Evolutionary conservation across 1,140 invertebrate genomes (phyloP).

Genomic region (Sminthurides bifidus): DNA sequence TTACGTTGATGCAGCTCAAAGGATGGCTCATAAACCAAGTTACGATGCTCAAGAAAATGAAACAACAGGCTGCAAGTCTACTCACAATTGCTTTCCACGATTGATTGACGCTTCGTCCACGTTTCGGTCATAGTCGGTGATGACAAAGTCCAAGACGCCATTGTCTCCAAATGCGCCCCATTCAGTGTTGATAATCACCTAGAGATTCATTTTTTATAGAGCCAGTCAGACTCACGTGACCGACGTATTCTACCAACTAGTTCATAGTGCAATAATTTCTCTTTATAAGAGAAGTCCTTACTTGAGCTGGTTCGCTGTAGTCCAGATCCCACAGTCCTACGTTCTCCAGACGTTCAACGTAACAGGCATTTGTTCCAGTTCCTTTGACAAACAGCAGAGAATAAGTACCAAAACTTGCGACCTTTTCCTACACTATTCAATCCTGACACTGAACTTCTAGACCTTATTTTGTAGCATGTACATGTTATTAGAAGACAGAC

Average conservation of each 20-base stretch:
- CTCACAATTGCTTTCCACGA: slow-evolving; percentile 31
- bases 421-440: too few relatives aligned
- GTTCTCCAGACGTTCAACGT: slow-evolving; percentile 58
- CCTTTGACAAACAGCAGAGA: too few relatives aligned
- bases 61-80: background rate
- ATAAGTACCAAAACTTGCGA: too few relatives aligned
- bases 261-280: background rate
- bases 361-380: slow-evolving; percentile 70
- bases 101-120: slow-evolving; percentile 46
- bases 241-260: slow-evolving; percentile 52
- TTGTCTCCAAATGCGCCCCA: slow-evolving; percentile 75
- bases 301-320: slow-evolving; percentile 53
- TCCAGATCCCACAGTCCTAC: slow-evolving; percentile 53
- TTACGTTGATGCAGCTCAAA: too few relatives aligned
- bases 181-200: slow-evolving; percentile 69
- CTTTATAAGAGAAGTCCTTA: slow-evolving; percentile 42
- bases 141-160: slow-evolving; percentile 59
- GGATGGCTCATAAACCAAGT: too few relatives aligned
- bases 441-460: too few relatives aligned
- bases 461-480: too few relatives aligned
- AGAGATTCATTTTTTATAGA: background rate
- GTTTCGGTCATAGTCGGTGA: slow-evolving; percentile 56
- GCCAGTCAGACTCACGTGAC: background rate
- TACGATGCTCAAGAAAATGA: background rate
- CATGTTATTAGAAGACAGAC: too few relatives aligned